A percentile compares a stretch with the other conserved stretches of the same genome.
Conservation (phyloP, 2,888 invertebrate species). For the Drosophila anomalipes region DNA sequence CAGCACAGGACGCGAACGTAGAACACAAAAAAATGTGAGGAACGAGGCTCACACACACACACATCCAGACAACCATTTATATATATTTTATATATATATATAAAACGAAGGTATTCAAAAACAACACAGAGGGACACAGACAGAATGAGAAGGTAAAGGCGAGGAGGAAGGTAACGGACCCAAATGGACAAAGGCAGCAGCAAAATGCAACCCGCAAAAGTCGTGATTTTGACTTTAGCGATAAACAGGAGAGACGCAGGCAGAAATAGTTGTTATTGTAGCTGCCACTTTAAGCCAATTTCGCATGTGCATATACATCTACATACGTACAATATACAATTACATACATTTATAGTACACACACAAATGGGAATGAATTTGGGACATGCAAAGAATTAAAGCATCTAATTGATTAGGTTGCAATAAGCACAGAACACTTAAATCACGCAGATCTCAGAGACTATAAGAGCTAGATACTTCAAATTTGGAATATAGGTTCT, state of each 20-base stretch:
- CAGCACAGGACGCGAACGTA: conserved; percentile 60
- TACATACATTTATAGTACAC: neutral
- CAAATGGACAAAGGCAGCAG: conserved; percentile 44
- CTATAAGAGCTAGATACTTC: too few species aligned
- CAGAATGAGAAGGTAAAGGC: conserved; percentile 27
- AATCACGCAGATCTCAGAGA: neutral
- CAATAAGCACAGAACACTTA: conserved; percentile 18
- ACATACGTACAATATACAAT: neutral
- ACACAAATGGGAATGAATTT: conserved; percentile 2
- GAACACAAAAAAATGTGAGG: conserved; percentile 39
- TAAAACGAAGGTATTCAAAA: conserved; percentile 32
- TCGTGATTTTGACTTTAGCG: conserved; percentile 76
- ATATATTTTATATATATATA: neutral
- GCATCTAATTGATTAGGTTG: conserved; percentile 33
- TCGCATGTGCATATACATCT: conserved; percentile 16
- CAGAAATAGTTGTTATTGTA: conserved; percentile 31
- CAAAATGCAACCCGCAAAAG: conserved; percentile 56
- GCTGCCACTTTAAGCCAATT: conserved; percentile 46
- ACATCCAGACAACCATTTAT: conserved; percentile 10
- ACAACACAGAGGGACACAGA: conserved; percentile 29
- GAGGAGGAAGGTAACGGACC: conserved; percentile 33
- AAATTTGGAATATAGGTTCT: too few species aligned
- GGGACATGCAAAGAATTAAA: conserved; percentile 39
- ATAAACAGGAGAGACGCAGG: conserved; percentile 58
- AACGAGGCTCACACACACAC: conserved; percentile 18